These are phyloP conservation scores for Coenonympha arcania DNA, from an alignment of 2,888 invertebrate genomes.

Conservation along the genomic window DNA sequence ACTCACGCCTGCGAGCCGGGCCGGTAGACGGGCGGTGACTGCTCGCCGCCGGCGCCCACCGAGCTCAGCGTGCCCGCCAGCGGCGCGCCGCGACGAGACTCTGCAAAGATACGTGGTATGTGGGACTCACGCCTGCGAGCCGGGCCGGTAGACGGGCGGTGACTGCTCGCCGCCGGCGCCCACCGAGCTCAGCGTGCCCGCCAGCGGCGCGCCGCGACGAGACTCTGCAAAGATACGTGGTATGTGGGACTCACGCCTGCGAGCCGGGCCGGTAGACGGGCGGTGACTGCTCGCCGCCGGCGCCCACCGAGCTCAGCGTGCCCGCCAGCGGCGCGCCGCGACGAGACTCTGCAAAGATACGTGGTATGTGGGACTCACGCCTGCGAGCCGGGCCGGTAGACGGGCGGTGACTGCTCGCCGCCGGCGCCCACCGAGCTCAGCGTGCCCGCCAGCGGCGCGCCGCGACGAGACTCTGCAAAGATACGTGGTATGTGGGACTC, in stretches of 20 bases:
- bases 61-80: constrained; percentile 58
- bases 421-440: constrained; percentile 57
- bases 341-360: constrained; percentile 31
- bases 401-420: constrained; percentile 53
- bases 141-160: constrained; percentile 58
- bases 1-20: constrained; percentile 65
- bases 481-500: constrained; percentile 33
- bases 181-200: constrained; percentile 58
- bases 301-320: constrained; percentile 58
- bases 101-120: constrained; percentile 1
- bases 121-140: constrained; percentile 57
- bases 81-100: constrained; percentile 40
- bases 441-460: constrained; percentile 48
- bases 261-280: constrained; percentile 59
- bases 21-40: constrained; percentile 54
- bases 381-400: constrained; percentile 60
- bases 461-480: constrained; percentile 34
- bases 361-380: constrained; percentile 49
- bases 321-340: constrained; percentile 48
- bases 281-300: constrained; percentile 49
- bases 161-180: constrained; percentile 52
- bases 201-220: constrained; percentile 40
- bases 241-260: constrained; percentile 52
- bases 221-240: constrained; percentile 31
- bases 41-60: constrained; percentile 50